phyloP scores from a whole-genome alignment of 1,140 invertebrate species.

The Euura saliciscinereae region DNA sequence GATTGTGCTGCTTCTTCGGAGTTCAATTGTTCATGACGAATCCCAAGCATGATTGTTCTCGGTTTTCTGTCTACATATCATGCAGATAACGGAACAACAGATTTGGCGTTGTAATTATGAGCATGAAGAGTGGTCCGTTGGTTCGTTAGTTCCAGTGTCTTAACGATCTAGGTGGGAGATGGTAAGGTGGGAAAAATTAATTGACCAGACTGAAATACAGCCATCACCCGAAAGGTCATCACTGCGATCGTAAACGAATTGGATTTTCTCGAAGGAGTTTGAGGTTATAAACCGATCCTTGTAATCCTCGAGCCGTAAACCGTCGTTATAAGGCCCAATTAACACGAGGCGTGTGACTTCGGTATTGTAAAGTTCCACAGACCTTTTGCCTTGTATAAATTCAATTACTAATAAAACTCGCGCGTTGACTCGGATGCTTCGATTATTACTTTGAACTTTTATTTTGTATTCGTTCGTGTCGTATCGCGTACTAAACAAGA shows the following conservation, averaged over 20 bases:
- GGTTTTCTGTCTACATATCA: too few species aligned
- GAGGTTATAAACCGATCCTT: constrained; percentile 49
- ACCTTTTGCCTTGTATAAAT: neutral
- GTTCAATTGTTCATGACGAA: too few species aligned
- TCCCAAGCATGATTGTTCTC: too few species aligned
- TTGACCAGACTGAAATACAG: constrained; percentile 26
- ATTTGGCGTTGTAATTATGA: neutral
- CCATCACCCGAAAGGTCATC: constrained; percentile 25
- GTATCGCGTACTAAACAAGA: neutral
- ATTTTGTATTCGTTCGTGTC: too few species aligned
- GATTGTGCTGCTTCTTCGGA: too few species aligned
- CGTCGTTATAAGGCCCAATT: constrained; percentile 45
- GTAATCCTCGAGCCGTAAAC: constrained; percentile 43
- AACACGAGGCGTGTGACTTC: constrained; percentile 33
- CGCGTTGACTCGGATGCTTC: neutral
- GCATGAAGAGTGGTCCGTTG: neutral
- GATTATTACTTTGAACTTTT: neutral
- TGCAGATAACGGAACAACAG: neutral
- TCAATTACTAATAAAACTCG: neutral
- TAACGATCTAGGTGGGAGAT: neutral
- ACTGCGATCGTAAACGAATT: constrained; percentile 50
- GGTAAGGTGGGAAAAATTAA: constrained; percentile 16
- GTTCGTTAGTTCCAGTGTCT: neutral
- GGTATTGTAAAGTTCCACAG: neutral
- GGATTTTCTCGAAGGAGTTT: constrained; percentile 35